Conservation (phyloP, 2,888 invertebrate genomes). For the Blastobasis adustella region DNA sequence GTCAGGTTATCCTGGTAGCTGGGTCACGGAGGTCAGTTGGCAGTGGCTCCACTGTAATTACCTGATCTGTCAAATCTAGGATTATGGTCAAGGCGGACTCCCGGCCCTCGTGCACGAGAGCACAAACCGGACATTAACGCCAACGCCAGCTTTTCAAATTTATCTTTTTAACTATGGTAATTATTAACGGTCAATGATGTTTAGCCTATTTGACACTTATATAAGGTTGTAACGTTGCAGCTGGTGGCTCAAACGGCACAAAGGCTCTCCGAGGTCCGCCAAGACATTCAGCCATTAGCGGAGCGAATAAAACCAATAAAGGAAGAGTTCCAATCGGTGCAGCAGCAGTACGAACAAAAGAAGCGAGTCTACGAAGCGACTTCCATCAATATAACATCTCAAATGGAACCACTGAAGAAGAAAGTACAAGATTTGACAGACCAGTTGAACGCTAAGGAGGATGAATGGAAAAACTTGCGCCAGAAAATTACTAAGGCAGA, state of each 20-base stretch:
- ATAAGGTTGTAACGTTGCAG: constrained; percentile 24
- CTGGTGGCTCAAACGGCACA: constrained; percentile 79
- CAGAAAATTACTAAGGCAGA: constrained; percentile 74
- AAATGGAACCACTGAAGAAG: constrained; percentile 73
- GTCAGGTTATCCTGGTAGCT: no score
- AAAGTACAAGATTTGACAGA: constrained; percentile 70
- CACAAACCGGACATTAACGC: no score
- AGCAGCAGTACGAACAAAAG: constrained; percentile 80
- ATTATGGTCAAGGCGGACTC: no score
- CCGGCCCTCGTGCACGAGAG: no score
- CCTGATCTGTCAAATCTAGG: no score
- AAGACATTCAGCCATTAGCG: constrained; percentile 63
- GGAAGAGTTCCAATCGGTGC: constrained; percentile 77
- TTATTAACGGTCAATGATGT: no score
- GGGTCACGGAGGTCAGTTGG: no score
- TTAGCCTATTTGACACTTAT: no score
- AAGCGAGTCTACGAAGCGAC: constrained; percentile 80
- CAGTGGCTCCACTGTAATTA: no score
- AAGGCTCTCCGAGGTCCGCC: constrained; percentile 60
- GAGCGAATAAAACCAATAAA: constrained; percentile 78
- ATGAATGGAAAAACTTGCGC: constrained; percentile 69
- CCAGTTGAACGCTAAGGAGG: constrained; percentile 65
- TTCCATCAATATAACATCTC: constrained; percentile 69
- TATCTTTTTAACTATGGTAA: no score
- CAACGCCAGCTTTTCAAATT: no score